These are phyloP conservation scores for Tonatia bakeri DNA, from an alignment of 2,113 vertebrate species.

Conservation along the genomic window DNA sequence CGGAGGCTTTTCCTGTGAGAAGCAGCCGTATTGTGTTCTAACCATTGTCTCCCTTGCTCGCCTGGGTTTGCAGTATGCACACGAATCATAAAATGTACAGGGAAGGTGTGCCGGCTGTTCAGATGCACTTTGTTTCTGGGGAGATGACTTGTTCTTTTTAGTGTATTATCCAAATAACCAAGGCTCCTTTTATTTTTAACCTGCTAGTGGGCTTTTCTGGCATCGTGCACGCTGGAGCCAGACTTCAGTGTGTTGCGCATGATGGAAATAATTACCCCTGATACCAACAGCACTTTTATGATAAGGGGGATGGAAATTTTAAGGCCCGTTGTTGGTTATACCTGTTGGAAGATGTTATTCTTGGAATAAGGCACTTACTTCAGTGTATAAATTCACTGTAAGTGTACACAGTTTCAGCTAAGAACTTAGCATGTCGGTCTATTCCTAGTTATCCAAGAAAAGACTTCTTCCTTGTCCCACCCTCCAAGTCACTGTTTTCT, in stretches of 20 bases:
- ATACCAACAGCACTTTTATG: background rate
- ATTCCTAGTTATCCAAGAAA: background rate
- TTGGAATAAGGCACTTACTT: background rate
- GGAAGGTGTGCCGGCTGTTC: background rate
- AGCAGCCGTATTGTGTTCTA: background rate
- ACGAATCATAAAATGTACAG: background rate
- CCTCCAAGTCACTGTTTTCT: background rate
- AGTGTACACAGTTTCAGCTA: background rate
- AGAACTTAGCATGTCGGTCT: background rate
- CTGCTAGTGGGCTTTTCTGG: background rate
- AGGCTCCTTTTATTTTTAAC: constrained; percentile 34
- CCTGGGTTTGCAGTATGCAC: background rate
- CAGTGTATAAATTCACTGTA: background rate
- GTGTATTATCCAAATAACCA: background rate
- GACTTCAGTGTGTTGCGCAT: constrained; percentile 1
- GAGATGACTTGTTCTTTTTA: background rate
- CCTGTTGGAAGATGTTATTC: background rate
- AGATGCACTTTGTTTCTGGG: background rate
- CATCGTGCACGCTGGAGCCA: background rate
- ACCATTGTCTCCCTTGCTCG: background rate
- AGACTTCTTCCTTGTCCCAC: background rate
- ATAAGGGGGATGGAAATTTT: background rate
- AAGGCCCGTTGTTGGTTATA: background rate
- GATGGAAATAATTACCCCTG: constrained; percentile 16
- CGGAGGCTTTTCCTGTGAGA: background rate